Base-by-base conservation (phyloP, 1,140 invertebrate species). In the Drosophila nebulosa region DNA sequence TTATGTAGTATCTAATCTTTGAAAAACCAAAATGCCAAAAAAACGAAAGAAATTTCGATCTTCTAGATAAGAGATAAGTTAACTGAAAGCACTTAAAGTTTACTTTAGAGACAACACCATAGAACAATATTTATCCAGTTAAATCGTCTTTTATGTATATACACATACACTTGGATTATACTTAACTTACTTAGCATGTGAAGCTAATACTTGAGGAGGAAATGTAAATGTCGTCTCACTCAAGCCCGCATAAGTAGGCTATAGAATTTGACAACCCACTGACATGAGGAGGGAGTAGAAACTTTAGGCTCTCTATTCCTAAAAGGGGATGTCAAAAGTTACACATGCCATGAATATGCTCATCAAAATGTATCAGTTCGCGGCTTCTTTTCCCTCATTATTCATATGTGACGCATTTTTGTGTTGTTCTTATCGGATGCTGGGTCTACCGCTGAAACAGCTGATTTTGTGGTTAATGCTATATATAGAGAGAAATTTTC, bases 341-440 rank as follows among this genome's bases (percentile, higher is more conserved):
- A 30, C 26, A 55, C 7, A 55, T 55, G 51, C 26, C 1, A 53
- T 26, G 24, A 27, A 53, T 53, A 14, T 53, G 52, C 26, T 6
- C 27, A 16, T 55, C 26, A 32, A 18, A 55, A 16, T 16, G 26
- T 30, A 30, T 18, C 26, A 27, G 22, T 32, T 55, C 1, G 52
- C 32, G 39, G 39, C 27, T 55, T 27, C 7, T 18, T 16, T 55
- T 27, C 7, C 10, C 27, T 30, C 14, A 55, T 55, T 55, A 55
- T 55, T 55, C 52, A 55, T 55, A 30, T 27, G 26, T 55, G 52
- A 55, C 52, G 52, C 52, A 55, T 55, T 55, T 52, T 52, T 52
- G 30, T 30, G 51, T 55, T 32, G 14, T 4, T 32, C 32, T 55
- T 55, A 55, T 55, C 52, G 26, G 12, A 53, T 27, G 24, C 24